Evolutionary conservation across 2,888 invertebrate genomes (phyloP).

Genomic region (Macrosoma leucophasiata): DNA sequence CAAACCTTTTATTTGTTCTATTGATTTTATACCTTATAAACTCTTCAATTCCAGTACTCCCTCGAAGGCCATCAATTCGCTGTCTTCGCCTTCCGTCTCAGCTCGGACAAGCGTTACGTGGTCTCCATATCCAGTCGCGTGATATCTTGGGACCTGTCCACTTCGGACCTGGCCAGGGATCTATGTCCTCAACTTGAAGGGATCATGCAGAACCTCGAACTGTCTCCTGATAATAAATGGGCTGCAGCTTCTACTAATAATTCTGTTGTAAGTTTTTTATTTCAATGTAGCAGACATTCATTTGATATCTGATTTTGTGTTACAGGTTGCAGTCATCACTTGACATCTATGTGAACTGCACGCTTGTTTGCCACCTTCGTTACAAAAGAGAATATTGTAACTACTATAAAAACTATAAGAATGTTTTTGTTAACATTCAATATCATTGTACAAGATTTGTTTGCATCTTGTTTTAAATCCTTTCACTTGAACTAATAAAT

Average conservation of each 20-base stretch:
- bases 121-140: conserved; percentile 97
- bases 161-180: conserved; percentile 95
- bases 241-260: conserved; percentile 97
- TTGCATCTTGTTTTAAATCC: too few species aligned
- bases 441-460: too few species aligned
- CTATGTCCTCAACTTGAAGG: conserved; percentile 94
- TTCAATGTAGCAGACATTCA: background rate
- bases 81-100: conserved; percentile 93
- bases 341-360: too few species aligned
- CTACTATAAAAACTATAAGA: too few species aligned
- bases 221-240: conserved; percentile 97
- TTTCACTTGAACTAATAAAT: too few species aligned
- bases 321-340: too few species aligned
- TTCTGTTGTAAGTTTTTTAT: conserved; percentile 80
- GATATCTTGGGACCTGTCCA: conserved; percentile 97
- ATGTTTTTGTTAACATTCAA: too few species aligned
- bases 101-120: conserved; percentile 93
- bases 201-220: conserved; percentile 94
- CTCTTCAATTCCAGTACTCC: conserved; percentile 92
- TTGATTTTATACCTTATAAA: too few species aligned
- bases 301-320: conserved; percentile 1
- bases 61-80: conserved; percentile 99
- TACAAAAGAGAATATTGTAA: too few species aligned
- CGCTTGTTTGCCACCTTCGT: too few species aligned
- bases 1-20: too few species aligned